Base-by-base conservation (phyloP, 2,797 vertebrate species). In the Triplophysa yarkandensis region DNA sequence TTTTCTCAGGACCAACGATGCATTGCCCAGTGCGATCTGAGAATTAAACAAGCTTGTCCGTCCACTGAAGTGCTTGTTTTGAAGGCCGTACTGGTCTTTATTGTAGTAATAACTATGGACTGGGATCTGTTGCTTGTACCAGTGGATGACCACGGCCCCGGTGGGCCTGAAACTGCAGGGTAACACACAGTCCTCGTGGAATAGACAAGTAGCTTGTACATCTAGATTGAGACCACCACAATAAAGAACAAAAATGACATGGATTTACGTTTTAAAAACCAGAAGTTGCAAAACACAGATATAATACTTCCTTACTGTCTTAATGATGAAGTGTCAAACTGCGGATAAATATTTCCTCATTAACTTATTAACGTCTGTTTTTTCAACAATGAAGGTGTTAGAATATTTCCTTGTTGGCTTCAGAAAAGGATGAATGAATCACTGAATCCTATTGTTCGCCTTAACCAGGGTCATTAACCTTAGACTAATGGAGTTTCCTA, bases 51-150 rank as follows among this genome's bases (percentile, higher is more conserved):
- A 84, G 2, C 77, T 85, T 0, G 94, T 94, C 77, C 93, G 91
- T 46, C 88, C 85, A 27, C 78, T 89, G 77, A 94, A 95, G 75
- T 82, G 83, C 3, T 77, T 80, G 74, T 93, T 86, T 85, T 97
- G 93, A 0, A 67, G 68, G 50, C 85, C 66, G 69, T 94, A 86
- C 46, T 92, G 92, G 79, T 97, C 93, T 60, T 57, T 82, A 64
- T 81, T 80, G 73, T 89, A 85, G 85, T 92, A 95, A 83, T 91
- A 95, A 87, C 87, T 91, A 82, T 94, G 93, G 25, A 95, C 89
- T 0, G 88, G 88, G 65, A 88, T 89, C 5, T 76, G 84, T 78
- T 83, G 87, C 84, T 91, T 92, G 88, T 93, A 90, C 92, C 92
- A 92, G 87, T 93, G 92, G 80, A 93, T 92, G 28, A 93, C 91